A percentile compares a stretch with the other conserved stretches of the same genome.
phyloP scores from a whole-genome alignment of 2,888 invertebrate species.

The Eretmocerus hayati region DNA sequence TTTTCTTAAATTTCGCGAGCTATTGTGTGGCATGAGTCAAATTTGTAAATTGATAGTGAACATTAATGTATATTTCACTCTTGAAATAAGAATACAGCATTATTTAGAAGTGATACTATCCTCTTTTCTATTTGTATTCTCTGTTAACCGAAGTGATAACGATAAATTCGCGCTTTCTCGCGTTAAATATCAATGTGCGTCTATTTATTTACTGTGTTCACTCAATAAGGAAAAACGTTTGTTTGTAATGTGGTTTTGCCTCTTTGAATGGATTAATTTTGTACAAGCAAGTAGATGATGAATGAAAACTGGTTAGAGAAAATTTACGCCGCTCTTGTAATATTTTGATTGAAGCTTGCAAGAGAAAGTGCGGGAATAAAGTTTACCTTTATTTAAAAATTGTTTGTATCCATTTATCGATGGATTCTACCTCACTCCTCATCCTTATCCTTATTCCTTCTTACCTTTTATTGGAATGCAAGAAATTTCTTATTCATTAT shows the following conservation, averaged over 20 bases:
- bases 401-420: slow-evolving; percentile 1
- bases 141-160: not conserved
- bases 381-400: slow-evolving; percentile 26
- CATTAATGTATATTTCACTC: no score
- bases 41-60: no score
- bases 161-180: slow-evolving; percentile 6
- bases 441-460: no score
- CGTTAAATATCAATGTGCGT: slow-evolving; percentile 15
- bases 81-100: no score
- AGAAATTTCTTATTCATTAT: no score
- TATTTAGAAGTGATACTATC: slow-evolving; percentile 1
- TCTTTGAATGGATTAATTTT: no score
- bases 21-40: no score
- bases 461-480: no score
- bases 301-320: slow-evolving; percentile 13
- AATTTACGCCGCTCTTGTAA: slow-evolving; percentile 28
- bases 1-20: no score
- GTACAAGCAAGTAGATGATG: no score
- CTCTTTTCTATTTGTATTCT: slow-evolving; percentile 7
- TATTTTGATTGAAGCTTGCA: slow-evolving; percentile 35
- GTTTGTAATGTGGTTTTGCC: no score
- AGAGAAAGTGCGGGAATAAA: slow-evolving; percentile 32
- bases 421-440: no score
- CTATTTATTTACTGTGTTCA: slow-evolving; percentile 21
- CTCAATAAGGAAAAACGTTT: slow-evolving; percentile 7